phyloP scores from a whole-genome alignment of 2,113 vertebrate species.

The Mugil cephalus region DNA sequence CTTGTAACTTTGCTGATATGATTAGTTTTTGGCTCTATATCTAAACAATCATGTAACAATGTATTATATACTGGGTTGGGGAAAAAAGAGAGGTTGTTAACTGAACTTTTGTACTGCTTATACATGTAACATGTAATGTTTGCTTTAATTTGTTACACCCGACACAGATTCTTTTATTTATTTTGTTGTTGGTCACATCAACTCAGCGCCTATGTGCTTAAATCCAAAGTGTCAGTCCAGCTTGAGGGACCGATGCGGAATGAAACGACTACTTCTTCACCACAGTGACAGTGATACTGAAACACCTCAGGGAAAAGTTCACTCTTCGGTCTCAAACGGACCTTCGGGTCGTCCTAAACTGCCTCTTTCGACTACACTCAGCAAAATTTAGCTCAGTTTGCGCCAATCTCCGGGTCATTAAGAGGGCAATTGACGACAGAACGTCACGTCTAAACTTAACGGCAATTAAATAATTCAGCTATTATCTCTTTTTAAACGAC shows the following conservation, averaged over 20 bases:
- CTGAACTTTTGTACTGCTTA: not conserved
- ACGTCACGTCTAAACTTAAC: constrained; percentile 21
- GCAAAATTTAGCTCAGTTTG: constrained; percentile 32
- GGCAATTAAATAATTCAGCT: not conserved
- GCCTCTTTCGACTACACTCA: constrained; percentile 6
- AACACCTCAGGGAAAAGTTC: constrained; percentile 25
- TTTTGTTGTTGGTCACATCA: not conserved
- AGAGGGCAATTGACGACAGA: constrained; percentile 32
- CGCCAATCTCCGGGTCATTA: constrained; percentile 17
- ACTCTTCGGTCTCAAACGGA: constrained; percentile 3
- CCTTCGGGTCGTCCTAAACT: constrained; percentile 13
- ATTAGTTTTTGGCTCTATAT: too few relatives aligned
- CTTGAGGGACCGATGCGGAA: constrained; percentile 16
- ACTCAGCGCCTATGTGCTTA: constrained; percentile 23
- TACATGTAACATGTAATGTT: not conserved
- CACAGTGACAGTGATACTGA: constrained; percentile 7
- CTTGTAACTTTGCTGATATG: not conserved
- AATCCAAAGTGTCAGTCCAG: constrained; percentile 6
- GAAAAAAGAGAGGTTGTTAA: constrained; percentile 5
- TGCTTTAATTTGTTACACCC: not conserved
- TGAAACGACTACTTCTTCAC: constrained; percentile 29
- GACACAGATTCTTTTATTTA: not conserved
- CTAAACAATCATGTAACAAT: not conserved
- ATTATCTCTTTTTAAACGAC: too few relatives aligned
- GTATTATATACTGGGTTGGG: not conserved